Evolutionary conservation across 1,140 invertebrate species (phyloP), one percentile per base, ranked within the genome.

Genomic region (Drosophila subpulchrella): DNA sequence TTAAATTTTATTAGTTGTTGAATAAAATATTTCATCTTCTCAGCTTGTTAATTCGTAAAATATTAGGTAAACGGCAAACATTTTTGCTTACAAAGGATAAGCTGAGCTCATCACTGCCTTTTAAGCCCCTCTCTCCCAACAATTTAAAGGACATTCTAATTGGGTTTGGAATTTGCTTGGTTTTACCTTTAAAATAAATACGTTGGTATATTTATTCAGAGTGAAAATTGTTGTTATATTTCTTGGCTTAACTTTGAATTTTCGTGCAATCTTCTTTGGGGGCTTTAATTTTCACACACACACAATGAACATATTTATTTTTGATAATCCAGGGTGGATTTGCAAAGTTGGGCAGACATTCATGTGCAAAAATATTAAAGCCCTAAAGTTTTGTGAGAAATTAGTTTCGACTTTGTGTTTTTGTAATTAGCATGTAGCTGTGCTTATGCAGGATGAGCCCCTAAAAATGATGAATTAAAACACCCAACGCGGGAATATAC

Each of bases 61-160:
- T 39, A 61, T 61, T 30, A 30, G 32, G 59, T n/a, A 27, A 12
- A 32, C 47, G 24, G 4, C 12, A 30, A 48, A n/a, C 46, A 30
- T 30, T 38, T 53, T 54, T 54, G 47, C 47, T 27, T 54, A 13
- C 34, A n/a, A 36, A 61, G 59, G 51, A 17, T 61, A 56, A 61
- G 24, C 50, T 13, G 6, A 6, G 34, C 32, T 61, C 24, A 55
- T 39, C 53, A 10, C 34, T 10, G 36, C 50, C 12, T 61, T 39
- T 38, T 4, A 7, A n/a, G 6, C 11, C 15, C 50, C 24, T 34
- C 32, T 32, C n/a, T 27, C 12, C 17, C 11, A 17, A 13, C 11
- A 11, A 4, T 4, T 27, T 39, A 17, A 27, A n/a, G 46, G 24
- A 11, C 13, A 6, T 17, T 17, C 48, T 56, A 61, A 56, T 61